Base-by-base conservation (phyloP, 2,888 invertebrate genomes). In the Hyppa rectilinea region DNA sequence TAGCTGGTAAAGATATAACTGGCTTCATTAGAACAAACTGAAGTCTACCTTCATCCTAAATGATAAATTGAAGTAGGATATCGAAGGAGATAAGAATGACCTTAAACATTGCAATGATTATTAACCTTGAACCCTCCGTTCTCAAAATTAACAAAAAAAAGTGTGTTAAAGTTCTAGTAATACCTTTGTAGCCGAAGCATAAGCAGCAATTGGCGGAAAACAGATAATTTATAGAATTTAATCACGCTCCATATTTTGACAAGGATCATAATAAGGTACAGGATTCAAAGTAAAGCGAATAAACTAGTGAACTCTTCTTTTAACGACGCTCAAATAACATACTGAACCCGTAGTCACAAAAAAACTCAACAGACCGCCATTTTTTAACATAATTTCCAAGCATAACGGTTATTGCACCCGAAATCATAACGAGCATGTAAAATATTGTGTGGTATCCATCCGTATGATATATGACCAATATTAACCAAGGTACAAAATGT, bases 341-440 rank as follows among this genome's bases (percentile, higher is more conserved):
- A 69, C 72, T 0, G 83, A 84, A 85, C 84, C 81, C n/a, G 0
- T 6, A 1, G 0, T 0, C 2, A 3, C 20, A 68, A 52, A 34
- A 55, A n/a, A 34, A 20, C 34, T 31, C 1, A 40, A 9, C 36
- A 7, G 10, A 60, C 69, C 26, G 29, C 60, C 52, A 76, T 70
- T 80, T n/a, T 81, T 83, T 77, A 78, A 78, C 71, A 84, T 86
- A 86, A 89, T 86, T 84, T 81, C 38, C 81, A 63, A 43, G 78
- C 78, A 80, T 88, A 90, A 88, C 89, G 86, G 87, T 89, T 87
- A 89, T 84, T 83, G 80, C 85, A 83, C 83, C 88, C 87, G 79
- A 87, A 88, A 87, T 80, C 72, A 82, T 87, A 90, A 91, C 91
- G 89, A 91, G 88, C 80, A 61, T 73, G 85, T 89, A 87, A 91